phyloP scores from a whole-genome alignment of 2,113 vertebrate species.

The Hippocampus guttulatus region DNA sequence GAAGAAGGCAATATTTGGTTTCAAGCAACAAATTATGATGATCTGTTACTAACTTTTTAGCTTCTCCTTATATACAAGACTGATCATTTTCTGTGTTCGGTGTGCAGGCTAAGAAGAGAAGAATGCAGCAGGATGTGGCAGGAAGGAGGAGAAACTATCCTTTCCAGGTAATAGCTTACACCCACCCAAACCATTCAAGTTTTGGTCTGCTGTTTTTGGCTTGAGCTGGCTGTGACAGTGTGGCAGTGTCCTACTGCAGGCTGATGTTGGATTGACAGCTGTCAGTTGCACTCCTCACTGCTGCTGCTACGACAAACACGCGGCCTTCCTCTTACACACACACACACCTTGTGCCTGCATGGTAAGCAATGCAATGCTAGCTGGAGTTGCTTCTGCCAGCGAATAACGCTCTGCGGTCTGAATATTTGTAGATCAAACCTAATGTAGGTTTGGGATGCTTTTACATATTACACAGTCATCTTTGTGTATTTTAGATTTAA shows the following conservation, averaged over 20 bases:
- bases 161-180: constrained; percentile 25
- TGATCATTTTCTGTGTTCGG: neutral
- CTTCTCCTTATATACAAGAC: neutral
- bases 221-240: constrained; percentile 34
- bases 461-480: too few relatives aligned
- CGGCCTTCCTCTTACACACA: neutral
- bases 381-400: constrained; percentile 69
- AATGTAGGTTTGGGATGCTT: neutral
- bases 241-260: constrained; percentile 76
- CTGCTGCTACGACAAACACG: constrained; percentile 13
- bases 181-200: neutral
- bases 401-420: constrained; percentile 73
- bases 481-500: neutral
- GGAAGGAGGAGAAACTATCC: constrained; percentile 30
- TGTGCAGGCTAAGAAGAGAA: constrained; percentile 25
- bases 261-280: constrained; percentile 67
- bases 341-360: too few relatives aligned
- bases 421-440: constrained; percentile 42
- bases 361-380: constrained; percentile 90
- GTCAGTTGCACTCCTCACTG: constrained; percentile 70
- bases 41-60: neutral
- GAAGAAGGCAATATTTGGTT: neutral
- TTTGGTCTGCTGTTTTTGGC: neutral
- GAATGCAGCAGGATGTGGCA: constrained; percentile 27
- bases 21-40: neutral